Evolutionary conservation across 1,140 invertebrate species (phyloP).

Genomic region (Lysiphlebus fabarum): DNA sequence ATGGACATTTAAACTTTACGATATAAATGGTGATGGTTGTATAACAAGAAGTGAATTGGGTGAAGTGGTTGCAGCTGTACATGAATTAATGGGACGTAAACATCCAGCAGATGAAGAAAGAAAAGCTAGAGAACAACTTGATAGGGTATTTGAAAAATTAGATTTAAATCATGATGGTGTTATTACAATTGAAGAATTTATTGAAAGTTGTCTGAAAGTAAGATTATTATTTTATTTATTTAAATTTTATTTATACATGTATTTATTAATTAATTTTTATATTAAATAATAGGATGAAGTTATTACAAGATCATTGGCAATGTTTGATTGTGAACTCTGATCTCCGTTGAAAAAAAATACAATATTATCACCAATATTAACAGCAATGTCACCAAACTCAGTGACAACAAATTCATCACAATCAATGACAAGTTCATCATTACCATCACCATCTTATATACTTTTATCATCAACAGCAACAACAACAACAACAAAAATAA

Average conservation of each 20-base stretch:
- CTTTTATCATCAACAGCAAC: constrained; percentile 36
- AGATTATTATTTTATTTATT: constrained; percentile 29
- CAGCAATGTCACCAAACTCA: constrained; percentile 32
- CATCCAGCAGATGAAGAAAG: constrained; percentile 72
- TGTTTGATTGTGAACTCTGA: constrained; percentile 78
- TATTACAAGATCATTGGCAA: constrained; percentile 76
- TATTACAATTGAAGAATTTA: constrained; percentile 94
- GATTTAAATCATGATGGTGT: constrained; percentile 92
- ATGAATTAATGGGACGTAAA: constrained; percentile 82
- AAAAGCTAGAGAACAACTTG: constrained; percentile 77
- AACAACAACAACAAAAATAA: too few relatives aligned
- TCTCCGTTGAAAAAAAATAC: constrained; percentile 50
- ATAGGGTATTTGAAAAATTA: constrained; percentile 83
- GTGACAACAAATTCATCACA: constrained; percentile 33
- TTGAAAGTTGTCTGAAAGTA: constrained; percentile 90
- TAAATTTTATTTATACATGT: neutral
- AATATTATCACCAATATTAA: constrained; percentile 29
- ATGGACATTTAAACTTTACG: constrained; percentile 94
- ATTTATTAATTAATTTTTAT: constrained; percentile 9
- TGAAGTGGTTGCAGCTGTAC: constrained; percentile 86
- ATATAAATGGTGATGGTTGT: constrained; percentile 91
- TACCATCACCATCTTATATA: constrained; percentile 38
- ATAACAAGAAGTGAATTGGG: constrained; percentile 86
- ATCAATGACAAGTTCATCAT: constrained; percentile 37
- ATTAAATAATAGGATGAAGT: constrained; percentile 65